Conservation (phyloP, 2,888 invertebrate species). For the Agrilus mali region DNA sequence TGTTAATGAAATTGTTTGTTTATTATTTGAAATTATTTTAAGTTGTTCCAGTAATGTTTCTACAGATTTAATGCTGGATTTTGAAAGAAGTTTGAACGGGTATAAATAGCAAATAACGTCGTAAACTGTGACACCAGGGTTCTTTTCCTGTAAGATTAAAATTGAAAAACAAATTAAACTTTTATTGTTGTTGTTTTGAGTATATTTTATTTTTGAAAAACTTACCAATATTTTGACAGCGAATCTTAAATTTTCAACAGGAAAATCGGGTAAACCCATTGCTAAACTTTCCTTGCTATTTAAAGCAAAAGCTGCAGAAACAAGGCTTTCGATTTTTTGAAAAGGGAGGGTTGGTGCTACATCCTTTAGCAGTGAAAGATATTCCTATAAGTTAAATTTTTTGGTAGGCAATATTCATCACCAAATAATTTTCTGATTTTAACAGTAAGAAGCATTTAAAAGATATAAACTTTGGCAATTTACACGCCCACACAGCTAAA, state of each 20-base stretch:
- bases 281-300: slow-evolving; percentile 58
- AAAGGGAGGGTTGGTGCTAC: slow-evolving; percentile 41
- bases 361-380: slow-evolving; percentile 36
- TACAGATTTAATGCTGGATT: slow-evolving; percentile 62
- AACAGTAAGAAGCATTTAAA: too few species aligned
- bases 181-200: too few species aligned
- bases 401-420: too few species aligned
- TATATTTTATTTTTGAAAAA: slow-evolving; percentile 8
- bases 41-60: slow-evolving; percentile 57
- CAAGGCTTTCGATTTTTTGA: slow-evolving; percentile 47
- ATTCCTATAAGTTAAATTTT: slow-evolving; percentile 36
- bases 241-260: slow-evolving; percentile 62
- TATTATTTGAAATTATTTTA: slow-evolving; percentile 27
- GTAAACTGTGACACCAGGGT: slow-evolving; percentile 51
- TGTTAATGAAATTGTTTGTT: slow-evolving; percentile 3
- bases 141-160: slow-evolving; percentile 48
- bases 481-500: too few species aligned
- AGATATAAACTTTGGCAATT: too few species aligned
- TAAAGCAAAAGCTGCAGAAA: slow-evolving; percentile 70
- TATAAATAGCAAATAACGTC: slow-evolving; percentile 67
- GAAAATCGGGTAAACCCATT: slow-evolving; percentile 80
- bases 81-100: slow-evolving; percentile 69
- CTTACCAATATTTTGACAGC: slow-evolving; percentile 57
- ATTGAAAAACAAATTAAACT: background rate
- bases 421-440: too few species aligned